Conservation (phyloP, 2,888 invertebrate species). For the Aphodius sticticus region DNA sequence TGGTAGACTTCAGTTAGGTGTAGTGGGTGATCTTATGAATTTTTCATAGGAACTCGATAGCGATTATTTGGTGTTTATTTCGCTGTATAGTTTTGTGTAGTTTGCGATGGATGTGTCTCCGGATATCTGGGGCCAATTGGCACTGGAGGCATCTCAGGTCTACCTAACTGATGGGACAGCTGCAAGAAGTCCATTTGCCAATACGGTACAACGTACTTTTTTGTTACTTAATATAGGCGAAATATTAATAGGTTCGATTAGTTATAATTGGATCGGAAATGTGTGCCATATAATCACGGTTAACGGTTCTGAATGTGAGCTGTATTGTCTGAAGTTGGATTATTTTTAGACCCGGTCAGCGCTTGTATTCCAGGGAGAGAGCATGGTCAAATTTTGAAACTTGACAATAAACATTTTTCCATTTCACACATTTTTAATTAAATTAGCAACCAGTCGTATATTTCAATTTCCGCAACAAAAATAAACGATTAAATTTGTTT, state of each 20-base stretch:
- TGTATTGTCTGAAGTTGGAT: neutral
- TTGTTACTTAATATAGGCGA: constrained; percentile 10
- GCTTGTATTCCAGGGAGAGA: neutral
- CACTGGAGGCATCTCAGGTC: constrained; percentile 86
- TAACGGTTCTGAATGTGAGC: neutral
- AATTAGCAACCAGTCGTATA: too few species aligned
- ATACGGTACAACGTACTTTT: constrained; percentile 71
- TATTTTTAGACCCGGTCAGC: neutral
- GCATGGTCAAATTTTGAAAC: too few species aligned
- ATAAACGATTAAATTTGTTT: too few species aligned
- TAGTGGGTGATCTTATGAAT: constrained; percentile 8
- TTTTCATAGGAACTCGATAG: constrained; percentile 11
- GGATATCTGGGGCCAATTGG: constrained; percentile 90
- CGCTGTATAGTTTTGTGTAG: constrained; percentile 16
- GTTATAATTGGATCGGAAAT: constrained; percentile 14
- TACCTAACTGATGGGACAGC: constrained; percentile 83
- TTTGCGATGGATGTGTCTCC: constrained; percentile 72
- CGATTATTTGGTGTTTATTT: neutral
- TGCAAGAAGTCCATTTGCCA: constrained; percentile 82
- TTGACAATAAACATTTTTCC: too few species aligned
- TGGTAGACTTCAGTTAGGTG: neutral
- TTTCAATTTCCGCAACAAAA: too few species aligned
- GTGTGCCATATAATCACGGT: neutral
- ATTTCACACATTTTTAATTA: too few species aligned
- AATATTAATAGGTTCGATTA: constrained; percentile 10